Percentiles rank a stretch among this genome's conserved stretches.
These are phyloP conservation scores for Eilema caniola DNA, from an alignment of 2,888 invertebrate genomes.

Conservation along the genomic window DNA sequence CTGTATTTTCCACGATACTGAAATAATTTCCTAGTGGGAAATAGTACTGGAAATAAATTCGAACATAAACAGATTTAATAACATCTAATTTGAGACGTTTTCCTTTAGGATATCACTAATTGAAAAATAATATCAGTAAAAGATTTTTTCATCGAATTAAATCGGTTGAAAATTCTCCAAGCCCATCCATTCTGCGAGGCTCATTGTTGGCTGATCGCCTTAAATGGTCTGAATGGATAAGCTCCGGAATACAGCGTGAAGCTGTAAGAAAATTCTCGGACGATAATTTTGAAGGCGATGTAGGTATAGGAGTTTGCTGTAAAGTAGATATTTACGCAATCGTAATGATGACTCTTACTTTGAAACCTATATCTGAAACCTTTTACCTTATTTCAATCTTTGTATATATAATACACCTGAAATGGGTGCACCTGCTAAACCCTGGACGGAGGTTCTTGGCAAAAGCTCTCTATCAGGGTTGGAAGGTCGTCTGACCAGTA, in stretches of 20 bases:
- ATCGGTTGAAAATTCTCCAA: conserved; percentile 47
- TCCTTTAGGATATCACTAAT: conserved; percentile 41
- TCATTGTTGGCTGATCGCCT: conserved; percentile 51
- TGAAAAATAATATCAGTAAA: conserved; percentile 52
- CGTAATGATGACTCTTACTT: not conserved
- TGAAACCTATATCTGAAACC: not conserved
- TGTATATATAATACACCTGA: not conserved
- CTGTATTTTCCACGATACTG: not conserved
- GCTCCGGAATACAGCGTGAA: conserved; percentile 47
- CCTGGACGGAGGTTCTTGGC: no score
- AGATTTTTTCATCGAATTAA: conserved; percentile 48
- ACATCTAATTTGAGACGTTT: conserved; percentile 31
- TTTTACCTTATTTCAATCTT: not conserved
- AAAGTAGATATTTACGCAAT: not conserved
- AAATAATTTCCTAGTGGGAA: not conserved
- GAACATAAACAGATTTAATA: conserved; percentile 29
- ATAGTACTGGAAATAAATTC: conserved; percentile 22
- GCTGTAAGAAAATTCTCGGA: conserved; percentile 41
- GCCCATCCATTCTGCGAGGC: conserved; percentile 39
- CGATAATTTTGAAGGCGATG: conserved; percentile 27
- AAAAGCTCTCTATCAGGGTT: no score
- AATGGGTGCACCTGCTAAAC: no score
- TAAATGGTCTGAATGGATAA: conserved; percentile 53
- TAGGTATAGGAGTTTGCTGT: conserved; percentile 3
- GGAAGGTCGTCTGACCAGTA: no score